These are phyloP conservation scores for Protodeltote pygarga DNA, from an alignment of 2,888 invertebrate genomes.

Conservation along the genomic window DNA sequence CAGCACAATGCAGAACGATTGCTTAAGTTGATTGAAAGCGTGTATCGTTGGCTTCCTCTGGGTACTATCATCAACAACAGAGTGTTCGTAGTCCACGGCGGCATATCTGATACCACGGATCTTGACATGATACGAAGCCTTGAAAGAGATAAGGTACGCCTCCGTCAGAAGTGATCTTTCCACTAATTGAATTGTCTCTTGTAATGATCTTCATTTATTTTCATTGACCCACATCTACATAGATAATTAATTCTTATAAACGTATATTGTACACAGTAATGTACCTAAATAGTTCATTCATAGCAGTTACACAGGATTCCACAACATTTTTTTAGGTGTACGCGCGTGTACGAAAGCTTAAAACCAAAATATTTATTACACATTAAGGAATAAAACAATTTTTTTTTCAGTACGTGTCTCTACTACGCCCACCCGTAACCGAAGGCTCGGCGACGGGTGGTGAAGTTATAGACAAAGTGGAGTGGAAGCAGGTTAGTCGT, in stretches of 20 bases:
- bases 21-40: constrained; percentile 93
- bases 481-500: constrained; percentile 94
- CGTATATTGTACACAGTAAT: no score
- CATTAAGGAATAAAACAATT: constrained; percentile 27
- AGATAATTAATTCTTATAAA: no score
- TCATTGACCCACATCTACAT: no score
- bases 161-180: neutral
- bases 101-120: constrained; percentile 96
- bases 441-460: constrained; percentile 88
- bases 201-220: neutral
- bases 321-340: no score
- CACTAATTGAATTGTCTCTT: neutral
- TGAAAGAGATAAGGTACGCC: constrained; percentile 93
- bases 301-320: no score
- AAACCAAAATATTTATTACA: no score
- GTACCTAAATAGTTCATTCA: no score
- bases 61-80: constrained; percentile 96
- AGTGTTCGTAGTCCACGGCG: constrained; percentile 96
- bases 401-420: constrained; percentile 92
- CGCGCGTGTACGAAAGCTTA: no score
- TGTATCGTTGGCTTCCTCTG: constrained; percentile 96
- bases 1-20: constrained; percentile 93
- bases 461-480: constrained; percentile 92
- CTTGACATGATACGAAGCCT: constrained; percentile 92
- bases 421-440: constrained; percentile 93